Base-by-base conservation (phyloP, 2,888 invertebrate genomes). In the Drosophila borborema region DNA sequence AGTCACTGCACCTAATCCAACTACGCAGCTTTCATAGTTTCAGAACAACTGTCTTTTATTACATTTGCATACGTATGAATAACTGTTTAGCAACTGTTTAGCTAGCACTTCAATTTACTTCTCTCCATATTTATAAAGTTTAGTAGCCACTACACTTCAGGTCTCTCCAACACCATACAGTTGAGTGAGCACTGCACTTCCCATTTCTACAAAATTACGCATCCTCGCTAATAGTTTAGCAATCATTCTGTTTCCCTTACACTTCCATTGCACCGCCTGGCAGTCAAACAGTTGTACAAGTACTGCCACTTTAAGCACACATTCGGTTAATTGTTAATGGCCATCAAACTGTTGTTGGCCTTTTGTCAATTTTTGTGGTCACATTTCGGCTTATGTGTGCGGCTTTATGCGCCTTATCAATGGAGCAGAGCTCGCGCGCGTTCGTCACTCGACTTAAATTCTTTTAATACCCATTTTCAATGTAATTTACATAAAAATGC, bases 401-500 rank as follows among this genome's bases (percentile, higher is more conserved):
- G 41, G 36, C 31, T 61, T 59, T 56, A 51, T 36, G 53, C 54
- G 60, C 53, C 83, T 88, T 88, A 85, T 85, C 85, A 85, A 73
- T 69, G 63, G 48, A 20, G 45, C 34, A 48, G 46, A 51, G n/a
- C 43, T 40, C 23, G 51, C 45, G 51, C 41, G 48, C 61, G 38
- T 34, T 34, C 55, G 60, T 46, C 38, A 8, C n/a, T 2, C 54
- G n/a, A n/a, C 23, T 54, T 28, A 16, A 54, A 55, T 31, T 65
- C 23, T 41, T 46, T 68, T 71, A 69, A 74, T 73, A 68, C 67
- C 67, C 66, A 80, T 70, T 86, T 89, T 82, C 61, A 74, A 68
- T 72, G 72, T 74, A 74, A 86, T 86, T 86, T 89, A 82, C 89
- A 86, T 89, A 86, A 81, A 82, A 82, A 80, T 63, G 82, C 68